These are phyloP conservation scores for Corythornis cristatus DNA, from an alignment of 2,113 vertebrate species.

Conservation along the genomic window DNA sequence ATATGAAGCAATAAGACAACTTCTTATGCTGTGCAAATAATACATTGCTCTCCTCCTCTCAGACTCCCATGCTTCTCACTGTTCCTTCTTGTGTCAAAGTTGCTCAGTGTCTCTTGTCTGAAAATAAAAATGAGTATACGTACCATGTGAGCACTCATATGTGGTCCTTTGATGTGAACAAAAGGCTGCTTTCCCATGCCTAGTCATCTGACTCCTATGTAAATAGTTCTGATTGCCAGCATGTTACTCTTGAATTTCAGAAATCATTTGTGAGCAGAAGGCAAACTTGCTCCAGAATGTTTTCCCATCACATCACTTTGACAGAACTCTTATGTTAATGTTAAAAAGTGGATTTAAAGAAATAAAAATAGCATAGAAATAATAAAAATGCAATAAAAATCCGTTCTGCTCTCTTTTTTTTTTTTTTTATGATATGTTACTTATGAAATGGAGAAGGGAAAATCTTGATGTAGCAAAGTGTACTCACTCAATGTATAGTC, in stretches of 20 bases:
- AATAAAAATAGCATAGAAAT: background rate
- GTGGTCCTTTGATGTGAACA: constrained; percentile 57
- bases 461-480: background rate
- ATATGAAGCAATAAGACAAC: background rate
- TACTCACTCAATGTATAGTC: background rate
- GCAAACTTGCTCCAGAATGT: background rate
- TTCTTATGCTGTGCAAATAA: background rate
- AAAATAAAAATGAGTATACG: constrained; percentile 49
- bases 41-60: background rate
- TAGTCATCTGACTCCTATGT: constrained; percentile 62
- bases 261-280: constrained; percentile 53
- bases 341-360: background rate
- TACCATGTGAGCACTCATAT: constrained; percentile 49
- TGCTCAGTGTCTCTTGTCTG: background rate
- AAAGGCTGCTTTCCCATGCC: constrained; percentile 67
- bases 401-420: background rate
- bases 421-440: background rate
- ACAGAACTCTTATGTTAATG: background rate
- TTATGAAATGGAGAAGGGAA: background rate
- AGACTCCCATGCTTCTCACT: background rate
- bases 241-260: constrained; percentile 55
- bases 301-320: background rate
- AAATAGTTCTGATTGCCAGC: constrained; percentile 62
- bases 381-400: background rate
- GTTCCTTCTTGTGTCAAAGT: background rate